These are phyloP conservation scores for Chouioia cunea DNA, from an alignment of 2,888 invertebrate genomes.

Conservation along the genomic window DNA sequence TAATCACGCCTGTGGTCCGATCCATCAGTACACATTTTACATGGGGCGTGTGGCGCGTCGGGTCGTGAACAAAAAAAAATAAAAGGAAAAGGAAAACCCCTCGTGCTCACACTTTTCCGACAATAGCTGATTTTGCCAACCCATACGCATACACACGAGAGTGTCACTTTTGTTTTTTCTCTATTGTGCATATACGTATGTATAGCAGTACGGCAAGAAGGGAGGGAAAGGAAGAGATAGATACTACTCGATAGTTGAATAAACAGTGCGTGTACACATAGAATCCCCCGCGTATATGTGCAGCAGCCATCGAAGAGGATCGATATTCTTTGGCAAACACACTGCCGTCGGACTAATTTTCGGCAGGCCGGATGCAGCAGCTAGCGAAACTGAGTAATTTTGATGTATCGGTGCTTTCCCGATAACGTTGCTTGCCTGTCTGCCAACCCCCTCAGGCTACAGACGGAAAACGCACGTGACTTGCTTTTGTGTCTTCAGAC, in stretches of 20 bases:
- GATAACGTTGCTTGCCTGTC: slow-evolving; percentile 52
- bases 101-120: too few relatives aligned
- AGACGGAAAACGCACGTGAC: slow-evolving; percentile 11
- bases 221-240: too few relatives aligned
- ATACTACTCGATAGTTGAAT: slow-evolving; percentile 32
- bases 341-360: slow-evolving; percentile 16
- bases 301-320: neutral
- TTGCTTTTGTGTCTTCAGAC: slow-evolving; percentile 36
- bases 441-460: slow-evolving; percentile 40
- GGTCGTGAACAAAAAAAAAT: too few relatives aligned
- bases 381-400: slow-evolving; percentile 56
- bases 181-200: too few relatives aligned
- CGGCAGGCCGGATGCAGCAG: slow-evolving; percentile 23
- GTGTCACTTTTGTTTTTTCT: too few relatives aligned
- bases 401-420: slow-evolving; percentile 58
- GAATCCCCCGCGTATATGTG: neutral
- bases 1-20: too few relatives aligned
- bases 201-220: too few relatives aligned
- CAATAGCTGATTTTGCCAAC: too few relatives aligned
- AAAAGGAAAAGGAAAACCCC: too few relatives aligned
- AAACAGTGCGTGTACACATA: slow-evolving; percentile 23
- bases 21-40: too few relatives aligned
- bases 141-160: too few relatives aligned
- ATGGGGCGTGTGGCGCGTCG: too few relatives aligned
- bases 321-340: slow-evolving; percentile 31